These are phyloP conservation scores for Halocynthia roretzi DNA, from an alignment of 23 tunicate species.

Conservation along the genomic window DNA sequence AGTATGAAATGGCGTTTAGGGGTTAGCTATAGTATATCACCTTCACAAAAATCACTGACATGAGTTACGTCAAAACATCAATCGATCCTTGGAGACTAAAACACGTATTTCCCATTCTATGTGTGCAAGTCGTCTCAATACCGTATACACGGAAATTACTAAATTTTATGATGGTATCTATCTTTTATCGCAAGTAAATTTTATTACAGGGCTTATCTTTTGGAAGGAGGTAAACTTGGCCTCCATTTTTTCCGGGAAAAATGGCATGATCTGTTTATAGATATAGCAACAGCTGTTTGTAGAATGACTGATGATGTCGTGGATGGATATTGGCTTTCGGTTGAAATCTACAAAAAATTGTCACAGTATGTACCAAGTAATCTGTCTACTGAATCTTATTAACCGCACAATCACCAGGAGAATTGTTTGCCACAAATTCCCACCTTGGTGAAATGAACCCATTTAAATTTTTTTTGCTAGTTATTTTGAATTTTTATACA, in stretches of 20 bases:
- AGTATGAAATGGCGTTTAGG: too few species aligned
- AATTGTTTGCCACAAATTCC: conserved; percentile 12
- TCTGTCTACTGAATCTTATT: too few species aligned
- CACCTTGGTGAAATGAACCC: conserved; percentile 11
- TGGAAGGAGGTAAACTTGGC: conserved; percentile 54
- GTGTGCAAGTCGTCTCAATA: too few species aligned
- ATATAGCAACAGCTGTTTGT: conserved; percentile 31
- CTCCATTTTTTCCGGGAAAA: conserved; percentile 7
- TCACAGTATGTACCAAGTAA: conserved; percentile 2
- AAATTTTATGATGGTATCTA: too few species aligned
- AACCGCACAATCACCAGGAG: too few species aligned
- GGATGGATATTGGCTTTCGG: conserved; percentile 62
- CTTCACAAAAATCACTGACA: too few species aligned
- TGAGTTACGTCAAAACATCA: too few species aligned
- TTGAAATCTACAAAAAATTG: conserved; percentile 19
- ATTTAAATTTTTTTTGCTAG: conserved; percentile 16
- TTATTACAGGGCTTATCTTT: conserved; percentile 24
- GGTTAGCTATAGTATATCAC: too few species aligned
- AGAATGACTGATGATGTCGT: conserved; percentile 51
- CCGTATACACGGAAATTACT: too few species aligned
- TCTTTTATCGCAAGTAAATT: neutral
- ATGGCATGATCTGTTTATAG: conserved; percentile 47
- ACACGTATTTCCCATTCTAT: too few species aligned
- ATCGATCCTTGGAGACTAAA: too few species aligned
- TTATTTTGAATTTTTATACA: neutral